Base-by-base conservation (phyloP, 2,797 vertebrate genomes). In the Hapalemur alaotrensis region DNA sequence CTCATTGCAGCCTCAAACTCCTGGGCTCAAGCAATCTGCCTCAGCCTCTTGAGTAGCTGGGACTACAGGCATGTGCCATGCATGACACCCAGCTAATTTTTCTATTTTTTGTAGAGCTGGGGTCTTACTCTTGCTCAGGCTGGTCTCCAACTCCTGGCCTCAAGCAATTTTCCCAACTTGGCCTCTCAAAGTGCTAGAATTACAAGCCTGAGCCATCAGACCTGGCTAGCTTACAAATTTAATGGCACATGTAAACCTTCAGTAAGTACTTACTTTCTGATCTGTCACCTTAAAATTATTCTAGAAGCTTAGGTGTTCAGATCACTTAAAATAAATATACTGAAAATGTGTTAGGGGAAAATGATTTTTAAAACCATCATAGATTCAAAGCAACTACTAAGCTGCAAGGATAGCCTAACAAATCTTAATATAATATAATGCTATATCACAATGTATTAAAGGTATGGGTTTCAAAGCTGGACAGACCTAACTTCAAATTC, bases 371-470 rank as follows among this genome's bases (percentile, higher is more conserved):
- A 84, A 92, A 17, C n/a, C 95, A 94, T 41, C 83, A 89, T 20
- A 69, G 94, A 96, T 81, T 89, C 38, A 84, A 91, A 95, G 30
- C 25, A 76, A 88, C 46, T 57, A 89, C 54, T 81, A 89, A 95
- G 32, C 4, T 79, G 2, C 20, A 76, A 70, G 5, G 18, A 61
- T 52, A 14, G 0, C 28, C 22, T 38, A 57, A 78, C 9, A 79
- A 73, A 50, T 69, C 20, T 32, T 61, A 67, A 85, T 73, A 17
- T 54, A 73, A 89, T 67, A 17, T 32, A 85, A 73, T 18, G 57
- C 46, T 18, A 38, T 9, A 69, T 87, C 25, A 54, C 23, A 78
- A 43, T 86, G 13, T 50, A 22, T 79, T 82, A 75, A 65, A 84
- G 11, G 15, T 67, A 43, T 43, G 23, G 17, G 50, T 83, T 92